A percentile compares a stretch with the other conserved stretches of the same genome.
Conservation (phyloP, 2,888 invertebrate genomes). For the Oxyscelio sp. region DNA sequence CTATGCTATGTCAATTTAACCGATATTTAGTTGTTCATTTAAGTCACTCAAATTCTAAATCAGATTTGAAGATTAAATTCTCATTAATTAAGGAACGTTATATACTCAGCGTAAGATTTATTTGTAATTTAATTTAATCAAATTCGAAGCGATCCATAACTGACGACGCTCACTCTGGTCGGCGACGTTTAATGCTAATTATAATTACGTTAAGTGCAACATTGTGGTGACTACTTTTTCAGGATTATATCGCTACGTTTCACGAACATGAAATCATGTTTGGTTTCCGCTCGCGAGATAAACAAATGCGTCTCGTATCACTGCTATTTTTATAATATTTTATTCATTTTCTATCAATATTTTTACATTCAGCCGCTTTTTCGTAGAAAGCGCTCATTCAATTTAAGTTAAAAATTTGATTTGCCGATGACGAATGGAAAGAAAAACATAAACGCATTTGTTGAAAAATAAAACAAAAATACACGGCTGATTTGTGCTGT, state of each 20-base stretch:
- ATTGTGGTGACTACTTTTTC: conserved; percentile 42
- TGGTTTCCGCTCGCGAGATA: conserved; percentile 20
- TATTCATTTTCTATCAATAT: conserved; percentile 36
- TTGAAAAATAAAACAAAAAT: background rate
- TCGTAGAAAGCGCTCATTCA: conserved; percentile 1
- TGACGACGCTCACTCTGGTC: conserved; percentile 1
- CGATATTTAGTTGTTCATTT: too few species aligned
- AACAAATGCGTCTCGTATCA: background rate
- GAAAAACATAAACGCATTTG: background rate
- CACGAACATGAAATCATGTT: conserved; percentile 8
- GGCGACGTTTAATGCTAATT: conserved; percentile 58
- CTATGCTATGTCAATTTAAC: too few species aligned
- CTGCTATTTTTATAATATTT: conserved; percentile 31
- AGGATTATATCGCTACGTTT: conserved; percentile 32
- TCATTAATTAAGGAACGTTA: too few species aligned
- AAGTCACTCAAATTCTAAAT: too few species aligned
- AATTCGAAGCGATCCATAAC: conserved; percentile 30
- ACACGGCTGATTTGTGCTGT: background rate
- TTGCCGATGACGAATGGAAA: background rate
- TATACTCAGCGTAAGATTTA: background rate
- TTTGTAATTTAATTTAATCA: conserved; percentile 31
- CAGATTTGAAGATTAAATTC: too few species aligned
- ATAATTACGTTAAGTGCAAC: conserved; percentile 66
- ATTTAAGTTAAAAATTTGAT: background rate
- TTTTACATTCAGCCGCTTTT: conserved; percentile 18